Conservation (phyloP, 2,888 invertebrate species). For the Dasypolia templi region DNA sequence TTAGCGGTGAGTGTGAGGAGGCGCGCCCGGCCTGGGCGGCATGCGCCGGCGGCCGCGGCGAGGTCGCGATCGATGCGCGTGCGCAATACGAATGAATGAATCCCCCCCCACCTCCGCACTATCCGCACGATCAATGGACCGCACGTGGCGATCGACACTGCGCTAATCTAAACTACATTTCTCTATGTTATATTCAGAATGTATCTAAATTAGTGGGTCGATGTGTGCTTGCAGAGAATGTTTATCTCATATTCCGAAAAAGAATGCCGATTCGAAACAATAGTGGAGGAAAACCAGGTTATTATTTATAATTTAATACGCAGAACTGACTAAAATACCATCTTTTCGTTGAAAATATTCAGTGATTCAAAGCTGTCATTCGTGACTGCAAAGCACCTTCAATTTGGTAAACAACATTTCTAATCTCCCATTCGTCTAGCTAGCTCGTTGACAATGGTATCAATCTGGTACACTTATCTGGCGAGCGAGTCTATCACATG, state of each 20-base stretch:
- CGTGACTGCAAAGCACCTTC: neutral
- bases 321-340: conserved; percentile 19
- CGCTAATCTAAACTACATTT: conserved; percentile 70
- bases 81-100: conserved; percentile 87
- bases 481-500: conserved; percentile 69
- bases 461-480: conserved; percentile 68
- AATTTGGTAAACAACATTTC: conserved; percentile 38
- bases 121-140: conserved; percentile 82
- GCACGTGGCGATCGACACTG: conserved; percentile 84
- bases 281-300: conserved; percentile 37
- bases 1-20: conserved; percentile 71
- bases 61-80: conserved; percentile 79
- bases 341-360: conserved; percentile 16
- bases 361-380: conserved; percentile 9
- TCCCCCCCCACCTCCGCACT: conserved; percentile 77
- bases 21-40: conserved; percentile 64
- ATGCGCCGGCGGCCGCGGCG: conserved; percentile 69
- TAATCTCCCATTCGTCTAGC: conserved; percentile 53
- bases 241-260: conserved; percentile 30
- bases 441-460: conserved; percentile 67
- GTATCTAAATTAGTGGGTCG: conserved; percentile 47
- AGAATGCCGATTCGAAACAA: conserved; percentile 40
- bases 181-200: conserved; percentile 51
- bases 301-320: conserved; percentile 32
- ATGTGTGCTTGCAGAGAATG: conserved; percentile 24